Evolutionary conservation across 1,140 invertebrate species (phyloP), one percentile per base, ranked within the genome.

Genomic region (Leptinotarsa defecta): DNA sequence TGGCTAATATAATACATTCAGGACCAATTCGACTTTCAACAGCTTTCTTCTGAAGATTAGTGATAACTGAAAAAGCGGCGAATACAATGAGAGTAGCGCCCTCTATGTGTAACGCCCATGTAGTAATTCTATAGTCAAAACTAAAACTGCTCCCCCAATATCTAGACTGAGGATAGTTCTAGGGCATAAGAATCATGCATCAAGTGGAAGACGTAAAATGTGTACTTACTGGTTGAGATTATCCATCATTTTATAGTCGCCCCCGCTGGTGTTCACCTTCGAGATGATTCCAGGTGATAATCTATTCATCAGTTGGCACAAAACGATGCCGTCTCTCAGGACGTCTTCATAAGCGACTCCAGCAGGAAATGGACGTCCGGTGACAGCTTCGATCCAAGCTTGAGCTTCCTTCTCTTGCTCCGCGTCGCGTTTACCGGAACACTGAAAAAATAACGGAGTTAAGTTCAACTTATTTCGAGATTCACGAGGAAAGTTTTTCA

Each of bases 211-310:
- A 62, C 17, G 17, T 62, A 62, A 6, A 62, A 17, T 20, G 8
- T 17, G 19, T 49, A 69, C 92, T 89, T 87, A 94, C 93, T 94
- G 92, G 86, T 91, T 94, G 64, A 97, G 92, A 83, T 98, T 98
- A 83, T 98, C 95, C 95, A 97, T 97, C 88, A 96, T 92, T 82
- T 96, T 96, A 86, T 97, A 98, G 80, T 96, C 95, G 0, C 94
- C 94, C 3, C 95, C 95, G 3, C 91, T 91, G 1, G 90, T 89
- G 84, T 97, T 96, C 80, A 97, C 93, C 86, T 94, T 96, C n/a
- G 91, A 87, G 73, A 97, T 92, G 78, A 92, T 90, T 34, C 95
- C 95, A 3, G 96, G 95, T 78, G 91, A 87, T 6, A 98, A 86
- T 81, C 92, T 91, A 86, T 97, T 96, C 92, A 97, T 97, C 67